Percentiles rank a stretch among this genome's conserved stretches.
Evolutionary conservation across 2,888 invertebrate species (phyloP).

Genomic region (Apodemia zela): DNA sequence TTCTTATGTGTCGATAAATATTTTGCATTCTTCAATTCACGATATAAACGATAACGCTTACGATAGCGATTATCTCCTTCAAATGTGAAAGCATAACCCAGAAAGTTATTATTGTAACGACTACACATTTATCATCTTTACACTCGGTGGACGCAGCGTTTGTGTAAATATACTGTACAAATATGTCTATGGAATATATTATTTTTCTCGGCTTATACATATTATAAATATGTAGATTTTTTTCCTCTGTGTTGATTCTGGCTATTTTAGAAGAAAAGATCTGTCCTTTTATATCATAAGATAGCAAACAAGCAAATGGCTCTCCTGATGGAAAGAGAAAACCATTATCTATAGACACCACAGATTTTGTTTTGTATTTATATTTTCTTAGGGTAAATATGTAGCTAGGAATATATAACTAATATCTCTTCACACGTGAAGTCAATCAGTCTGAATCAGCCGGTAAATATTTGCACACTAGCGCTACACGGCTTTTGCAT

Average conservation of each 20-base stretch:
- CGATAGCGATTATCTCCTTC: slow-evolving; percentile 20
- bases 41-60: slow-evolving; percentile 20
- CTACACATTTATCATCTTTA: slow-evolving; percentile 24
- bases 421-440: not conserved
- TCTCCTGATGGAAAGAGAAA: no score
- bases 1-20: not conserved
- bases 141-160: slow-evolving; percentile 37
- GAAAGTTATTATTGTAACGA: slow-evolving; percentile 27
- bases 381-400: not conserved
- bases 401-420: not conserved
- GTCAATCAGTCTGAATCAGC: not conserved
- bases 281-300: no score
- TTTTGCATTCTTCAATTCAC: slow-evolving; percentile 1
- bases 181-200: not conserved
- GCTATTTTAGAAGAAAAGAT: no score
- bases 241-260: no score
- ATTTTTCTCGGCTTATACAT: not conserved
- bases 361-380: no score
- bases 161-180: slow-evolving; percentile 33
- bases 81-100: slow-evolving; percentile 32
- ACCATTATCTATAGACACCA: no score
- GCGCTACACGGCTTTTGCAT: slow-evolving; percentile 62
- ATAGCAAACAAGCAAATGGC: no score
- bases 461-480: slow-evolving; percentile 10
- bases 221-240: no score